Evolutionary conservation across 2,888 invertebrate genomes (phyloP).

Genomic region (Cheilosia scutellata): DNA sequence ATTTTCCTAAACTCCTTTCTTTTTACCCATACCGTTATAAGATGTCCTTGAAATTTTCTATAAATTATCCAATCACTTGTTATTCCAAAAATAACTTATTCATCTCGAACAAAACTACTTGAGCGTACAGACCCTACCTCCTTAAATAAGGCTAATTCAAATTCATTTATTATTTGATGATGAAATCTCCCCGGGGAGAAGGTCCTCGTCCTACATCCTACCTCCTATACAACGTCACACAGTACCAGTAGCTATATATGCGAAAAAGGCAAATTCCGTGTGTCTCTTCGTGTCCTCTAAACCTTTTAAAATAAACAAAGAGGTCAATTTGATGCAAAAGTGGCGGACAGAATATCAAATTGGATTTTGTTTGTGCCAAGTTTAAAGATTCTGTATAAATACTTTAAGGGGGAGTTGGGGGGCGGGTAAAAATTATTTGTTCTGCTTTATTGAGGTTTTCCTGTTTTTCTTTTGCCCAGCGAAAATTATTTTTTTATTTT

Average conservation of each 20-base stretch:
- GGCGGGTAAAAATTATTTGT: too few species aligned
- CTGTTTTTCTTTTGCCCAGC: not conserved
- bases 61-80: conserved; percentile 3
- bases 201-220: not conserved
- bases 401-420: too few species aligned
- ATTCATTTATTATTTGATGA: conserved; percentile 32
- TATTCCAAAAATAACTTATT: not conserved
- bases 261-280: not conserved
- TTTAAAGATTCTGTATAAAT: not conserved
- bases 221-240: not conserved
- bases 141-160: not conserved
- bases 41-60: not conserved
- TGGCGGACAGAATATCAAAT: conserved; percentile 31
- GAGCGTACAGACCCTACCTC: not conserved
- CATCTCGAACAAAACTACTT: not conserved
- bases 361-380: conserved; percentile 9
- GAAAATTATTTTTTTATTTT: not conserved
- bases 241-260: not conserved
- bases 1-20: too few species aligned
- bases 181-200: not conserved
- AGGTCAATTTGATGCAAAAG: conserved; percentile 32
- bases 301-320: conserved; percentile 27
- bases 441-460: conserved; percentile 6
- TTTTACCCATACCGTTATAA: too few species aligned
- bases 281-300: not conserved